Percentiles rank a stretch among this genome's conserved stretches.
Conservation (phyloP, 35 echinoderm and acorn worm genomes). For the Eucidaris tribuloides region DNA sequence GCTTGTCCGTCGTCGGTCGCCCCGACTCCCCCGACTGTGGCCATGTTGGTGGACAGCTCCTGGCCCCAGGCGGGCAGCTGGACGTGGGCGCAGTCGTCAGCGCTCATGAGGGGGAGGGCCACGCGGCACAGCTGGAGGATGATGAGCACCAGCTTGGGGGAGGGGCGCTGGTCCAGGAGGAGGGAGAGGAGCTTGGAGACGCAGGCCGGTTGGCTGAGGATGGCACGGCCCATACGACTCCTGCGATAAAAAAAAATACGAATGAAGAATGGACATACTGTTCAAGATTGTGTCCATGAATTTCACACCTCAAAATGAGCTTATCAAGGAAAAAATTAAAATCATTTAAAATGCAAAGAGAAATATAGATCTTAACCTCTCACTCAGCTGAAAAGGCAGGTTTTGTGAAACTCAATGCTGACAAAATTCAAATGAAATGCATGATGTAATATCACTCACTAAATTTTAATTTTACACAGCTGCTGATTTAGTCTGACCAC, state of each 20-base stretch:
- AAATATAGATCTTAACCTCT: background rate
- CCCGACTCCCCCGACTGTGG: constrained; percentile 1
- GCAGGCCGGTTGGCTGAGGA: constrained; percentile 81
- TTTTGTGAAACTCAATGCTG: too few relatives aligned
- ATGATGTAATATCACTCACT: too few relatives aligned
- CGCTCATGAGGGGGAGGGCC: constrained; percentile 76
- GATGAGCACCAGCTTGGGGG: constrained; percentile 80
- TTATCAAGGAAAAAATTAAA: background rate
- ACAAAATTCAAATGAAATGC: too few relatives aligned
- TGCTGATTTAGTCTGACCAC: too few relatives aligned
- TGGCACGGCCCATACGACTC: constrained; percentile 80
- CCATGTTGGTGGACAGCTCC: constrained; percentile 33
- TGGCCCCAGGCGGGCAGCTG: constrained; percentile 72
- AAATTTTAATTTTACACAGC: too few relatives aligned
- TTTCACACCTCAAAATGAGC: background rate
- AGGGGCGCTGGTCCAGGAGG: constrained; percentile 78
- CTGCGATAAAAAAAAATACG: constrained; percentile 22
- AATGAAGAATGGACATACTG: background rate
- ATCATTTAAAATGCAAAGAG: background rate
- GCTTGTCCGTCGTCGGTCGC: constrained; percentile 18
- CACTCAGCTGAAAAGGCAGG: too few relatives aligned
- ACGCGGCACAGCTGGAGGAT: constrained; percentile 82
- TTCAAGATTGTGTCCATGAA: too few relatives aligned
- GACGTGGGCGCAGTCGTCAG: constrained; percentile 73
- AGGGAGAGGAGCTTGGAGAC: constrained; percentile 79